These are phyloP conservation scores for Drosophila nikananu DNA, from an alignment of 1,140 invertebrate genomes.

Conservation along the genomic window DNA sequence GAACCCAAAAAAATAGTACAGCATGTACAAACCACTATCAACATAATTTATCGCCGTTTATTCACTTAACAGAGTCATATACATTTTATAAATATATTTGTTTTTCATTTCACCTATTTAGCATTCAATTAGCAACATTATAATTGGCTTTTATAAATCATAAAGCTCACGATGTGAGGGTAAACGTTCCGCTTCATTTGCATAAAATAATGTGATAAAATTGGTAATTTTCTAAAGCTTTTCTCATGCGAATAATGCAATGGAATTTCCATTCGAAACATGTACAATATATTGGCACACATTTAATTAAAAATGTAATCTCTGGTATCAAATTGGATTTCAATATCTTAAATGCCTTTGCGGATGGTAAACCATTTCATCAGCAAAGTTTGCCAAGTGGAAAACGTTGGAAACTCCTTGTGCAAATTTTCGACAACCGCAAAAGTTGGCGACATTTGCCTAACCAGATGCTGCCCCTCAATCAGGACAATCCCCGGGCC, in stretches of 20 bases:
- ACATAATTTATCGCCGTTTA: conserved; percentile 3
- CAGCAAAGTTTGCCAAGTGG: conserved; percentile 20
- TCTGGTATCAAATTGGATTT: conserved; percentile 25
- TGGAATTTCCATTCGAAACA: conserved; percentile 2
- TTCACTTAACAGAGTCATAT: not conserved
- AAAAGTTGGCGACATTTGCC: conserved; percentile 49
- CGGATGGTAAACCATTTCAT: conserved; percentile 9
- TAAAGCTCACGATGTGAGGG: not conserved
- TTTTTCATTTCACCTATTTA: conserved; percentile 19
- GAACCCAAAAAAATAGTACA: not conserved
- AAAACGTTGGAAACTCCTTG: conserved; percentile 26
- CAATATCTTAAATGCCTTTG: conserved; percentile 5
- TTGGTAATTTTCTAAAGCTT: conserved; percentile 15
- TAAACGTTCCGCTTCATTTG: conserved; percentile 22
- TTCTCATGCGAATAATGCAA: conserved; percentile 4
- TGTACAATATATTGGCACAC: conserved; percentile 3
- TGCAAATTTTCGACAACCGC: conserved; percentile 40
- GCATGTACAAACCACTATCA: not conserved
- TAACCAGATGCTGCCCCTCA: conserved; percentile 51
- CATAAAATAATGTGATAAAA: conserved; percentile 26
- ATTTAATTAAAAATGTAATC: conserved; percentile 35
- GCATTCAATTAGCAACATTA: conserved; percentile 22
- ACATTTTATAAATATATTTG: conserved; percentile 6
- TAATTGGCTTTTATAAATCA: conserved; percentile 37
- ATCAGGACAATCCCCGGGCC: conserved; percentile 39